phyloP scores from a whole-genome alignment of 1,140 invertebrate species.

The Idris sp. region DNA sequence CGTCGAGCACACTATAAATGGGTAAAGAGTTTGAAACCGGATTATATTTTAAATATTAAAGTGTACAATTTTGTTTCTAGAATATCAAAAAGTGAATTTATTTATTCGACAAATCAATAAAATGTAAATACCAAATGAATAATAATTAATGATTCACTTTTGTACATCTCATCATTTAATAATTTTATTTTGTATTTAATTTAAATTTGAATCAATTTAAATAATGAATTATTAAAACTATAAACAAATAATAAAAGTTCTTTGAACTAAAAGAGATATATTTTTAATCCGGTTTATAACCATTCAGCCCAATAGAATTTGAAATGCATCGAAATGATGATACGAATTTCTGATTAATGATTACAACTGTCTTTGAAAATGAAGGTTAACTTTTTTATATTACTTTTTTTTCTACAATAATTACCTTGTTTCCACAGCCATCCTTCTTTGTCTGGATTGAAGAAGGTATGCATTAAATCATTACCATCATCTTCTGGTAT shows the following conservation, averaged over 20 bases:
- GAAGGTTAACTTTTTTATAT: background rate
- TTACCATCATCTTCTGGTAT: constrained; percentile 99
- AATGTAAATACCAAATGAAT: no score
- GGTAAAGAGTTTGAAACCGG: constrained; percentile 30
- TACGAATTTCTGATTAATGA: background rate
- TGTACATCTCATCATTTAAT: no score
- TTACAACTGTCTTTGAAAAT: background rate
- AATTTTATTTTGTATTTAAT: no score
- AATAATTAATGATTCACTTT: no score
- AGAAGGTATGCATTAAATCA: constrained; percentile 99
- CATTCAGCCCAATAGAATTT: constrained; percentile 43
- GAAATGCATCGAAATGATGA: constrained; percentile 53
- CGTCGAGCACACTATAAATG: constrained; percentile 41
- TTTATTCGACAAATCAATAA: no score
- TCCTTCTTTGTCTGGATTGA: constrained; percentile 99
- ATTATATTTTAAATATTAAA: constrained; percentile 2
- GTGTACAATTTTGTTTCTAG: no score
- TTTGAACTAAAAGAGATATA: no score
- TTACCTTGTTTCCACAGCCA: constrained; percentile 99
- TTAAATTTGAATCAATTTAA: no score
- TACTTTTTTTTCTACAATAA: constrained; percentile 15
- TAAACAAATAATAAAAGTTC: no score
- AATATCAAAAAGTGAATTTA: no score
- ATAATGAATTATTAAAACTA: no score
- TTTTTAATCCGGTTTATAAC: constrained; percentile 34